phyloP scores from a whole-genome alignment of 2,888 invertebrate species.

The Thysanoteuthis rhombus region DNA sequence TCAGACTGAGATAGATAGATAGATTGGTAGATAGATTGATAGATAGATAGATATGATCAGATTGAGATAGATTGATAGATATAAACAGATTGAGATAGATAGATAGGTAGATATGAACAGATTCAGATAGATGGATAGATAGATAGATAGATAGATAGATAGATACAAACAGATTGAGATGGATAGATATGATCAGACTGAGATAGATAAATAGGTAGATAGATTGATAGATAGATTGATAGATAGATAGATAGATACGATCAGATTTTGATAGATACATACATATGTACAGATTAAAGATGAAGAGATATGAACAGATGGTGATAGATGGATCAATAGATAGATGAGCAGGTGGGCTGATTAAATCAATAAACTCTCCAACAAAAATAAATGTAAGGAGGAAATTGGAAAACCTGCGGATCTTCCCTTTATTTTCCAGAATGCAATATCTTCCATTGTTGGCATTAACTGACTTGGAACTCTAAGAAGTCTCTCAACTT shows the following conservation, averaged over 20 bases:
- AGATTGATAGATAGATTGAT: no score
- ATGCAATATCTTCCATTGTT: neutral
- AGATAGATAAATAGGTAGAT: neutral
- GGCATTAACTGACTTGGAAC: neutral
- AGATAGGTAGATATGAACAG: no score
- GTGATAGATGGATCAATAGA: neutral
- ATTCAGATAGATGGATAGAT: no score
- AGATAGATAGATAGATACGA: no score
- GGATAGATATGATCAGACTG: no score
- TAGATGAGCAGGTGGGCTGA: no score
- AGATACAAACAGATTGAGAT: neutral
- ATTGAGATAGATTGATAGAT: no score
- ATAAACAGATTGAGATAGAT: no score
- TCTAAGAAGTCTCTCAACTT: neutral
- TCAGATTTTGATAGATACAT: no score
- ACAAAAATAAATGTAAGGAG: neutral
- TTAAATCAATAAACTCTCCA: neutral
- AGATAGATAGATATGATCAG: no score
- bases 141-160: neutral
- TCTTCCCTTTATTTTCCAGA: neutral
- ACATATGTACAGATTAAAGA: neutral
- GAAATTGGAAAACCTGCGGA: neutral
- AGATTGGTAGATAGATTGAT: no score
- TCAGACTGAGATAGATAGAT: no score
- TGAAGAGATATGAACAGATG: neutral